Evolutionary conservation across 23 tunicate species (phyloP), one percentile per base, ranked within the genome.

Genomic region (Aplidium turbinatum): DNA sequence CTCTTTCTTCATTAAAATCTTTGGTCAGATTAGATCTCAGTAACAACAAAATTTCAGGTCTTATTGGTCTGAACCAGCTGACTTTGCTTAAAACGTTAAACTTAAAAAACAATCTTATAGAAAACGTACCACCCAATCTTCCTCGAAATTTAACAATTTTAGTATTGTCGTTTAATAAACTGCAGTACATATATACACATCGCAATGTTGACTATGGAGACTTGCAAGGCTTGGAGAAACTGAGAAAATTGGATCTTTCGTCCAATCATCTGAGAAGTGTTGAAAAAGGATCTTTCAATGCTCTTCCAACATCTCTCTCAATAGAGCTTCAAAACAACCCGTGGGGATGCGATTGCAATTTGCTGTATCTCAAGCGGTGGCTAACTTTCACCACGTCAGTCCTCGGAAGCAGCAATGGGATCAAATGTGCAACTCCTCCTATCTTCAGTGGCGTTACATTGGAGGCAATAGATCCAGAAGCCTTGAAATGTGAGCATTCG

Each of bases 291-390:
- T 70, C 85, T 6, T 70, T 80, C 30, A 38, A 13, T 5, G 47
- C 35, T 33, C 85, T 80, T 0, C 87, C 80, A 23, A 4, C 55
- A 1, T 13, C 66, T 11, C 29, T 62, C 40, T 57, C 78, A 9
- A 71, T 80, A 2, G 78, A 70, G 23, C 51, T 80, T 1, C 78
- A 80, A 20, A 57, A 63, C 53, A 82, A 82, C 61, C 74, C 84
- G 6, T 78, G 92, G 83, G 60, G 56, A 19, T 78, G 84, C 33
- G 92, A 78, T 39, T 82, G 87, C 23, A 63, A 82, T 50, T 48
- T 82, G 32, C 50, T 57, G 5, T 82, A 82, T 56, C 66, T 82
- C n/a, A 82, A 82, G 63, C 48, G 34, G 7, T 82, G 87, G 87
- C 40, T 82, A 63, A 73, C 80, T 30, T 34, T 33, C 31, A 73